These are phyloP conservation scores for Noctua janthina DNA, from an alignment of 2,888 invertebrate species.

Conservation along the genomic window DNA sequence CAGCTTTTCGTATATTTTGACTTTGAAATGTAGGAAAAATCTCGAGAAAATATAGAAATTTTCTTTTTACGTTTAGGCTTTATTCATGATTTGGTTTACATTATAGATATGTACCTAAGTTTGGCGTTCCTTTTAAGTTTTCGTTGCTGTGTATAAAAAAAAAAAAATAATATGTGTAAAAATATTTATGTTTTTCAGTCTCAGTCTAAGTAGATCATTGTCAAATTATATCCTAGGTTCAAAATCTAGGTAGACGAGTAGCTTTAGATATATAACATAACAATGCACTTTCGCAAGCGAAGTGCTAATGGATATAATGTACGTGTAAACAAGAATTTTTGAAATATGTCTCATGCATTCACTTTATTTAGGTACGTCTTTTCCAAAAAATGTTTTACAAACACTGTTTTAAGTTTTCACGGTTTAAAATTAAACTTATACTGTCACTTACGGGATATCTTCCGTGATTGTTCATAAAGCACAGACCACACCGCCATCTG, in stretches of 20 bases:
- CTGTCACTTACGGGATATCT: too few species aligned
- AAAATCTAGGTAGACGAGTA: slow-evolving; percentile 16
- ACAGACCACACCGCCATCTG: too few species aligned
- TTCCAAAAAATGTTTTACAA: too few species aligned
- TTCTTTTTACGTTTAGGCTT: neutral
- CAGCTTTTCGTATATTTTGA: slow-evolving; percentile 8
- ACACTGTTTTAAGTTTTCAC: too few species aligned
- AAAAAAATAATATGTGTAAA: too few species aligned
- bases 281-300: slow-evolving; percentile 35
- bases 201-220: slow-evolving; percentile 8
- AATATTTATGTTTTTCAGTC: neutral
- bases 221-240: slow-evolving; percentile 32
- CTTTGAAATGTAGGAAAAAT: slow-evolving; percentile 22
- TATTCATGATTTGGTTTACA: slow-evolving; percentile 15
- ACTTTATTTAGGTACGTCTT: neutral
- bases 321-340: neutral
- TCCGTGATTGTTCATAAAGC: too few species aligned
- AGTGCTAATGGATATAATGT: slow-evolving; percentile 33
- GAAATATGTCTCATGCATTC: neutral
- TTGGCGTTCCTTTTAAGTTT: neutral
- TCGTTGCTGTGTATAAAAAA: too few species aligned
- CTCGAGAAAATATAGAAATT: slow-evolving; percentile 4
- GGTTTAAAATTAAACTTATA: too few species aligned
- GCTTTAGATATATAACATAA: slow-evolving; percentile 13
- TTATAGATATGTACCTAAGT: neutral